phyloP scores from a whole-genome alignment of 2,113 vertebrate species.

The Anser brachyrhynchus region DNA sequence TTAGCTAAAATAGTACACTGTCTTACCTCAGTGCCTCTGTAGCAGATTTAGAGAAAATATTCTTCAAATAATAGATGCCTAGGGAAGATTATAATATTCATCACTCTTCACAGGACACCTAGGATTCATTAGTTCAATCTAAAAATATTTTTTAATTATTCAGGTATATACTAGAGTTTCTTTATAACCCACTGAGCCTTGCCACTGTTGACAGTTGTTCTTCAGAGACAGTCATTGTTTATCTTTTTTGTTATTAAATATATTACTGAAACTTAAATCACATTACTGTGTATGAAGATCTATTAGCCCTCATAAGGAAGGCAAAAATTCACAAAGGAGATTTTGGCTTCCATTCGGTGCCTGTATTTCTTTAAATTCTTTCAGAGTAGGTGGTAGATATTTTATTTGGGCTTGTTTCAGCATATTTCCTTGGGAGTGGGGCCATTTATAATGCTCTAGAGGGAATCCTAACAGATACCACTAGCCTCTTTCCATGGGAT shows the following conservation, averaged over 20 bases:
- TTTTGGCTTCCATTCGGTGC: not conserved
- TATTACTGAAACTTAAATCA: not conserved
- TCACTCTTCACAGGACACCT: not conserved
- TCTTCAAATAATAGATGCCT: not conserved
- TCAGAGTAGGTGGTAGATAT: not conserved
- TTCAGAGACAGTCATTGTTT: not conserved
- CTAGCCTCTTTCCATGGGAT: not conserved
- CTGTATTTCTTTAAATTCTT: not conserved
- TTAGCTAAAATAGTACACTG: not conserved
- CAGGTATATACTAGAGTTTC: not conserved
- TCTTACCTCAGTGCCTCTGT: not conserved
- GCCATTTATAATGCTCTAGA: not conserved
- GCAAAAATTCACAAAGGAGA: not conserved
- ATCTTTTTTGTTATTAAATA: not conserved
- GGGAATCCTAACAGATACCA: not conserved
- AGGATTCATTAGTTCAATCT: not conserved
- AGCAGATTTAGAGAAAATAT: not conserved
- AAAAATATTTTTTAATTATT: not conserved
- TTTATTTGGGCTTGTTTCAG: not conserved
- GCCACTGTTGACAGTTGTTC: not conserved
- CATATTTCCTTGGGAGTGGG: not conserved
- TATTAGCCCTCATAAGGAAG: not conserved
- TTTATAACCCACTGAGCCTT: not conserved
- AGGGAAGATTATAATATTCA: not conserved
- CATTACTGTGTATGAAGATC: not conserved